Conservation (phyloP, 2,797 vertebrate species). For the Chelmon rostratus region DNA sequence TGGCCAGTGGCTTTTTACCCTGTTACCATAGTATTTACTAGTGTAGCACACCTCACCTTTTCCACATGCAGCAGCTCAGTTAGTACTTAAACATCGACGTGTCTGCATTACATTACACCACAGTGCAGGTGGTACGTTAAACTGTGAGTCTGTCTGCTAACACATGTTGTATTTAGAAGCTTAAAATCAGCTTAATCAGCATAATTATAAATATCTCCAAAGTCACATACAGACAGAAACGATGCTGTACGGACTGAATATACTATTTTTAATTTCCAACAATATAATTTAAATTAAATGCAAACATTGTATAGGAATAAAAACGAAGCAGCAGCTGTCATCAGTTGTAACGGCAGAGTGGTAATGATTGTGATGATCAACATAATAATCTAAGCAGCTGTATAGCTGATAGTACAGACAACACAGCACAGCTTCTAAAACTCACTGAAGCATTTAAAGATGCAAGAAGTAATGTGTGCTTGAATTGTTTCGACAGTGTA, state of each 20-base stretch:
- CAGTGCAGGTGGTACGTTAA: not conserved
- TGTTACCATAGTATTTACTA: constrained; percentile 58
- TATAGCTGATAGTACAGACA: constrained; percentile 25
- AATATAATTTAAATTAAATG: constrained; percentile 21
- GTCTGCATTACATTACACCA: not conserved
- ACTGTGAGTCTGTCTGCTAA: not conserved
- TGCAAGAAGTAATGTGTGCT: not conserved
- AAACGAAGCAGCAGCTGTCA: constrained; percentile 22
- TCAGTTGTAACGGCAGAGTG: constrained; percentile 5
- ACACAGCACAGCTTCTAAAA: constrained; percentile 19
- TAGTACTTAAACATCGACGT: constrained; percentile 7
- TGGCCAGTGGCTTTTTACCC: constrained; percentile 66
- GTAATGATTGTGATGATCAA: constrained; percentile 16
- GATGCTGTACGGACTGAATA: not conserved
- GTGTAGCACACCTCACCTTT: constrained; percentile 45
- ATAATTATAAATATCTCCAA: not conserved
- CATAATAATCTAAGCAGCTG: constrained; percentile 35
- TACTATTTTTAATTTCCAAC: not conserved
- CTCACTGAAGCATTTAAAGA: constrained; percentile 25
- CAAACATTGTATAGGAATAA: constrained; percentile 13
- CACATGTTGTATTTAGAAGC: not conserved
- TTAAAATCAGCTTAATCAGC: not conserved
- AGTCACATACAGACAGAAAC: constrained; percentile 2
- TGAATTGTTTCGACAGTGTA: constrained; percentile 5
- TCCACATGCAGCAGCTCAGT: constrained; percentile 21